Evolutionary conservation across 2,797 vertebrate species (phyloP).

Genomic region (Tympanoctomys barrerae): DNA sequence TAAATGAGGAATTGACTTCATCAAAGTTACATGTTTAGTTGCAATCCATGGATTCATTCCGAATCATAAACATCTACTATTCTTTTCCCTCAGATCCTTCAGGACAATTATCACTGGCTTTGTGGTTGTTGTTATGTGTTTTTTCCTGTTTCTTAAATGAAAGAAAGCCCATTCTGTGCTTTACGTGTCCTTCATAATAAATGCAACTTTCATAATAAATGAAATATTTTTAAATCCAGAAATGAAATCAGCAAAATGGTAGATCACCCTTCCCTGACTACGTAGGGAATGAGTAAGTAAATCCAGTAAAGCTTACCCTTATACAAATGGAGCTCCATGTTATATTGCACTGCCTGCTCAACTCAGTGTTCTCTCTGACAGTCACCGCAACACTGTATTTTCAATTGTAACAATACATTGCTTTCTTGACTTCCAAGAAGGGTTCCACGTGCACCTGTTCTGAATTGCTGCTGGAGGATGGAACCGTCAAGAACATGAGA

Average conservation of each 20-base stretch:
- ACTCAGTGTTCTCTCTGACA: background rate
- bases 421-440: background rate
- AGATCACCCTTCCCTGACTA: background rate
- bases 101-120: background rate
- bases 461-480: background rate
- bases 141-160: background rate
- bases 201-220: too few relatives aligned
- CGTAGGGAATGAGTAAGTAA: background rate
- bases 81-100: background rate
- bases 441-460: background rate
- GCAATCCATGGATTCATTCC: background rate
- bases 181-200: slow-evolving; percentile 19
- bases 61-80: background rate
- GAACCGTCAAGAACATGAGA: background rate
- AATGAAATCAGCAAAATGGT: slow-evolving; percentile 11
- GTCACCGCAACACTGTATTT: background rate
- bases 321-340: background rate
- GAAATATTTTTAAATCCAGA: background rate
- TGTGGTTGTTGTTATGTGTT: background rate
- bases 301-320: background rate
- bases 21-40: slow-evolving; percentile 61
- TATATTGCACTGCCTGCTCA: background rate
- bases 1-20: background rate
- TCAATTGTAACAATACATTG: background rate
- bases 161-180: background rate